A percentile compares a stretch with the other conserved stretches of the same genome.
phyloP scores from a whole-genome alignment of 2,113 vertebrate species.

The Dipodomys spectabilis region DNA sequence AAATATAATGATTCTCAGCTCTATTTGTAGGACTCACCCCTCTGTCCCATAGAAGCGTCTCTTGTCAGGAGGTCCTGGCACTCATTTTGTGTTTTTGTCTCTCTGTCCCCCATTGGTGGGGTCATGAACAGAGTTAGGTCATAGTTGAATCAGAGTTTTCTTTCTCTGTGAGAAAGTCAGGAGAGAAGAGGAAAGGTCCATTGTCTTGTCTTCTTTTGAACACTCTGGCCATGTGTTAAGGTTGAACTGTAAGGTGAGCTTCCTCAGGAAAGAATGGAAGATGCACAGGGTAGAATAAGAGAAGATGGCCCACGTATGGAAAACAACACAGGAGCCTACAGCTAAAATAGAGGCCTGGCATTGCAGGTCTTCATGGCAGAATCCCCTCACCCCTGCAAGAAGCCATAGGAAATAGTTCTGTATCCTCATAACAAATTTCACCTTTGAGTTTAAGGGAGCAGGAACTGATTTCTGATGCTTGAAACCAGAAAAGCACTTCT shows the following conservation, averaged over 20 bases:
- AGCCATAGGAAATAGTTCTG: not conserved
- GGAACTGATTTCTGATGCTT: conserved; percentile 5
- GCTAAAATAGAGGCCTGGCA: not conserved
- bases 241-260: not conserved
- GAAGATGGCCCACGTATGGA: not conserved
- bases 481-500: not conserved
- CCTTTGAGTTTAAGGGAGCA: not conserved
- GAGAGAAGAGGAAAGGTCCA: not conserved
- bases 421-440: not conserved
- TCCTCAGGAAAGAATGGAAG: no score
- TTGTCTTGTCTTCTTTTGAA: not conserved
- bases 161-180: not conserved
- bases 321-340: not conserved
- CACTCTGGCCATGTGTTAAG: not conserved
- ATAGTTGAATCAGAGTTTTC: not conserved
- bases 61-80: not conserved
- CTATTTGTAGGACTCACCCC: not conserved
- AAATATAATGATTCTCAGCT: not conserved
- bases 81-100: not conserved
- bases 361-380: conserved; percentile 15
- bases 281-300: not conserved
- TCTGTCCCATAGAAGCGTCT: not conserved
- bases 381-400: not conserved
- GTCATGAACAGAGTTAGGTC: not conserved
- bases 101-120: no score